Conservation (phyloP, 2,888 invertebrate genomes). For the Hypsopygia costalis region DNA sequence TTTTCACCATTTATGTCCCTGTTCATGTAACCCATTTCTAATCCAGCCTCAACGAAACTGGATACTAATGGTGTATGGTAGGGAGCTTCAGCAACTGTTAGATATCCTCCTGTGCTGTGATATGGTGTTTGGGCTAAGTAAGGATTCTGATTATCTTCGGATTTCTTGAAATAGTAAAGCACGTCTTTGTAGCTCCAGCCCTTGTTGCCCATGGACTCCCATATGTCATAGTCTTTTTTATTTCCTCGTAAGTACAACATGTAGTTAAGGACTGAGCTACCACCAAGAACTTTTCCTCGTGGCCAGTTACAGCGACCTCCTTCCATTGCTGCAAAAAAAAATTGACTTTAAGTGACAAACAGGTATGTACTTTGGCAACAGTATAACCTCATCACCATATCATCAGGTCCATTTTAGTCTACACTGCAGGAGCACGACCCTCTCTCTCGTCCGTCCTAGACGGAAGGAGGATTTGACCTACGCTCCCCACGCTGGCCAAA, state of each 20-base stretch:
- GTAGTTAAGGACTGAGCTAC: constrained; percentile 93
- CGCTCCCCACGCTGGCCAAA: too few relatives aligned
- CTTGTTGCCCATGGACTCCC: constrained; percentile 92
- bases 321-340: constrained; percentile 85
- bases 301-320: constrained; percentile 94
- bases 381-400: too few relatives aligned
- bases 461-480: too few relatives aligned
- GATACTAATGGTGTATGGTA: constrained; percentile 91
- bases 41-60: constrained; percentile 90
- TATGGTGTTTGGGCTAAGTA: constrained; percentile 89
- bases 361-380: too few relatives aligned
- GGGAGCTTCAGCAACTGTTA: constrained; percentile 92
- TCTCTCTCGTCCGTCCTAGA: too few relatives aligned
- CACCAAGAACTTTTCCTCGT: constrained; percentile 94
- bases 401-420: too few relatives aligned
- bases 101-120: constrained; percentile 89
- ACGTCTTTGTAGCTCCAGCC: constrained; percentile 93
- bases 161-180: constrained; percentile 92
- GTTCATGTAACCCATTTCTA: constrained; percentile 91
- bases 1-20: constrained; percentile 93
- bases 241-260: constrained; percentile 96
- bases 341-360: too few relatives aligned
- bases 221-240: constrained; percentile 92
- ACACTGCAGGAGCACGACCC: too few relatives aligned
- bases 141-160: constrained; percentile 94